phyloP scores from a whole-genome alignment of 2,888 invertebrate species.

The Xestia rhomboidea region DNA sequence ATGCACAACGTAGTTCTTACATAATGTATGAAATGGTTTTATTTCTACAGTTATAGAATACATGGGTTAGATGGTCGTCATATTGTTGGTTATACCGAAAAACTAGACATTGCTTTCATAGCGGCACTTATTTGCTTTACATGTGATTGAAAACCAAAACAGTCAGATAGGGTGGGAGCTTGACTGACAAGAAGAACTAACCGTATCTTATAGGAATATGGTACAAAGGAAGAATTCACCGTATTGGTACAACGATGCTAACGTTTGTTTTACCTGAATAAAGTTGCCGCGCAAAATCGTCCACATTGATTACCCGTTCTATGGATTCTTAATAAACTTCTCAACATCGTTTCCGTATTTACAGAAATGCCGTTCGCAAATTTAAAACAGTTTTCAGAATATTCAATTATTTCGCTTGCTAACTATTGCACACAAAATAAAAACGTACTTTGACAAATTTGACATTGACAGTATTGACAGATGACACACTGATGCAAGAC shows the following conservation, averaged over 20 bases:
- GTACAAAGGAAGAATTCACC: background rate
- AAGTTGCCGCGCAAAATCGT: slow-evolving; percentile 68
- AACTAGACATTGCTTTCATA: background rate
- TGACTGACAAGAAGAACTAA: background rate
- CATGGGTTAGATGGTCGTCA: background rate
- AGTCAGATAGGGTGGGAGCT: background rate
- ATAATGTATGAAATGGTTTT: background rate
- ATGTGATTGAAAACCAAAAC: background rate
- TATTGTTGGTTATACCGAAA: background rate
- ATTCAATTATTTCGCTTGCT: background rate
- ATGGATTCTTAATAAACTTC: slow-evolving; percentile 69
- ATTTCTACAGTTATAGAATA: background rate
- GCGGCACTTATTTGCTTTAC: background rate
- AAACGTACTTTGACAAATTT: background rate
- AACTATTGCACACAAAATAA: background rate
- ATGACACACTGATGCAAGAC: too few species aligned
- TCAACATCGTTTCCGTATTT: slow-evolving; percentile 70
- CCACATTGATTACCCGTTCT: slow-evolving; percentile 71
- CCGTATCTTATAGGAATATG: background rate
- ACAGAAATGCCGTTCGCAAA: background rate
- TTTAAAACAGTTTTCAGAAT: background rate
- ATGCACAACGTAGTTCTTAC: background rate
- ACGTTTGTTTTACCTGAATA: slow-evolving; percentile 68
- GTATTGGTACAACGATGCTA: background rate
- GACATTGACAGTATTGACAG: too few species aligned